A percentile compares a stretch with the other conserved stretches of the same genome.
Evolutionary conservation across 92 coral and sea anemone genomes (phyloP).

Genomic region (Epizoanthus scotinus): DNA sequence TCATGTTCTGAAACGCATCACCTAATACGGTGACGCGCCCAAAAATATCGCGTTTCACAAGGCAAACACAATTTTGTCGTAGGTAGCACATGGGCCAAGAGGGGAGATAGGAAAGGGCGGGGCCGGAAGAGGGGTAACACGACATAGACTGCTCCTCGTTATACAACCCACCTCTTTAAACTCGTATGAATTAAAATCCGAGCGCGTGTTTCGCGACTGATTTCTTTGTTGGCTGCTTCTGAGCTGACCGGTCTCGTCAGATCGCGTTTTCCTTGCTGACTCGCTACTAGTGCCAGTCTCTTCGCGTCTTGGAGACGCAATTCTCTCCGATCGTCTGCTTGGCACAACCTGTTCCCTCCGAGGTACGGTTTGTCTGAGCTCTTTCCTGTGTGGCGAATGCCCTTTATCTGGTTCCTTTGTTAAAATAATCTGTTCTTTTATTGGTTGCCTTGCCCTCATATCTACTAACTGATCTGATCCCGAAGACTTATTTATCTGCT

Average conservation of each 20-base stretch:
- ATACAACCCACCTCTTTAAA: conserved; percentile 51
- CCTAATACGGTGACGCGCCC: too few relatives aligned
- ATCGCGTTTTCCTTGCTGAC: background rate
- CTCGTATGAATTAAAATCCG: conserved; percentile 59
- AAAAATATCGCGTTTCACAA: too few relatives aligned
- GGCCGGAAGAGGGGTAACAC: too few relatives aligned
- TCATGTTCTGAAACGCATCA: too few relatives aligned
- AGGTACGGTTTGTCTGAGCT: background rate
- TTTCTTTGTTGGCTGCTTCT: conserved; percentile 24
- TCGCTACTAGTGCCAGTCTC: background rate
- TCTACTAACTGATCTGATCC: conserved; percentile 17
- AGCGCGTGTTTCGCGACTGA: conserved; percentile 6
- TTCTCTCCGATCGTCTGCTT: conserved; percentile 1
- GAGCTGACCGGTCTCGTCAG: conserved; percentile 4
- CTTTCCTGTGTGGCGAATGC: background rate
- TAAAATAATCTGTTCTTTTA: background rate
- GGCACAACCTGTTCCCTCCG: conserved; percentile 1
- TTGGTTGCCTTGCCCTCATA: background rate
- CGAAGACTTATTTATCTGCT: background rate
- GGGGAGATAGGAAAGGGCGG: too few relatives aligned
- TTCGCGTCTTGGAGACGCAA: background rate
- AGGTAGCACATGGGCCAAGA: too few relatives aligned
- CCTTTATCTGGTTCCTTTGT: conserved; percentile 7
- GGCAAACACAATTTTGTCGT: too few relatives aligned
- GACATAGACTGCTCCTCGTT: too few relatives aligned